phyloP scores from a whole-genome alignment of 2,113 vertebrate species.

The Echinops telfairi region DNA sequence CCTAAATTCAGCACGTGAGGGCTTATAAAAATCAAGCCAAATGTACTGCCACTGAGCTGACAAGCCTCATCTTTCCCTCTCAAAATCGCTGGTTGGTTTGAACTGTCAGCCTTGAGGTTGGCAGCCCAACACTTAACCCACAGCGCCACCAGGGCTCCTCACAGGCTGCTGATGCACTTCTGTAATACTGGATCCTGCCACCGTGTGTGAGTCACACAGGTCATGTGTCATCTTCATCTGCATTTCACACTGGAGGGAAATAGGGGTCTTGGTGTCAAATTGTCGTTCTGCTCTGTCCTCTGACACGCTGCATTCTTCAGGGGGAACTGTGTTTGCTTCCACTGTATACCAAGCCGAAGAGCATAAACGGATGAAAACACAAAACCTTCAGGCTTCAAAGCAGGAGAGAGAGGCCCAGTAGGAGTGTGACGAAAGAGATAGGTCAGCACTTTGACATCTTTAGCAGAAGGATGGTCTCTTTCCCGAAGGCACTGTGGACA shows the following conservation, averaged over 20 bases:
- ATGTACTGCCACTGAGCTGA: no score
- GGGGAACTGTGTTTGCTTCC: not conserved
- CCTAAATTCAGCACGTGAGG: not conserved
- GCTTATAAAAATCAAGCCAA: no score
- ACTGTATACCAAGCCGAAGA: not conserved
- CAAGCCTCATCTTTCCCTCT: no score
- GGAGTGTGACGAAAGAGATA: not conserved
- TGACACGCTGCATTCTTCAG: not conserved
- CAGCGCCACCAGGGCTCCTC: no score
- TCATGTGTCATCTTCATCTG: not conserved
- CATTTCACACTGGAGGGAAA: not conserved
- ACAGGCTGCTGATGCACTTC: not conserved
- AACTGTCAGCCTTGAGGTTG: no score
- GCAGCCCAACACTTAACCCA: no score
- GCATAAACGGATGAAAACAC: not conserved
- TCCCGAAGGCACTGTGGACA: not conserved
- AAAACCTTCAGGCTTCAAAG: not conserved
- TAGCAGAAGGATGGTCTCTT: not conserved
- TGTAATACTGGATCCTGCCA: not conserved
- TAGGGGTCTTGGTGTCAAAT: not conserved
- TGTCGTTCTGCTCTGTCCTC: not conserved
- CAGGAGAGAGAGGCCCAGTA: not conserved
- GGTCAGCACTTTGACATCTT: slow-evolving; percentile 17
- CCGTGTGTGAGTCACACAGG: not conserved
- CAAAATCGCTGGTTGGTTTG: no score